Percentiles rank a stretch among this genome's conserved stretches.
Evolutionary conservation across 2,113 vertebrate genomes (phyloP).

Genomic region (Tychaedon coryphoeus): DNA sequence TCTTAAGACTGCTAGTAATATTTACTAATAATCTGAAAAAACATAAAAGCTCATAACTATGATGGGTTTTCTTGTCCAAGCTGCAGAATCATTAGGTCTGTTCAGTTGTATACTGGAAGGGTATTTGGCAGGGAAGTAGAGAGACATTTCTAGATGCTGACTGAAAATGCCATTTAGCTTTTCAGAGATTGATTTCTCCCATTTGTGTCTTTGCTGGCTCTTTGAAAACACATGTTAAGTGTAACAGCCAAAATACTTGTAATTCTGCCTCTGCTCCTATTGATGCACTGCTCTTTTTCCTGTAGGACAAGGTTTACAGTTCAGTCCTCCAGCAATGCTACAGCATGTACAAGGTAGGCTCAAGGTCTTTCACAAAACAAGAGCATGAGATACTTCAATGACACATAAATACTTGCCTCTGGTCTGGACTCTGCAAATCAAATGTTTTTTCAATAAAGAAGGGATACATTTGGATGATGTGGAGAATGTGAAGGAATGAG

Average conservation of each 20-base stretch:
- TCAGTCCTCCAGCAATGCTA: conserved; percentile 95
- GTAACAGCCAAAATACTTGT: not conserved
- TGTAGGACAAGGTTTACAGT: conserved; percentile 95
- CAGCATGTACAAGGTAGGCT: conserved; percentile 95
- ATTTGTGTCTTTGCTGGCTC: not conserved
- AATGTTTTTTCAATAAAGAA: not conserved
- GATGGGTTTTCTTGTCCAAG: not conserved
- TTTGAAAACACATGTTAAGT: not conserved
- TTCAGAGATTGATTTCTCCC: not conserved
- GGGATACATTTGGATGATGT: not conserved
- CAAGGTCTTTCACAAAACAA: not conserved
- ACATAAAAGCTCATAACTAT: not conserved
- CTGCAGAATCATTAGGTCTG: not conserved
- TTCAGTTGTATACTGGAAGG: not conserved
- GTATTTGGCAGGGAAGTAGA: not conserved
- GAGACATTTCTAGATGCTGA: not conserved
- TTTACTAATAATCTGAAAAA: not conserved
- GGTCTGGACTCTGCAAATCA: not conserved
- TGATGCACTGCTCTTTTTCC: not conserved
- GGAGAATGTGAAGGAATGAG: not conserved
- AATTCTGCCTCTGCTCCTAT: not conserved
- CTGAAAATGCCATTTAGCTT: not conserved
- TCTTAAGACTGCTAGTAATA: not conserved
- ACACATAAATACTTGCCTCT: not conserved
- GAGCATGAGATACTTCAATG: not conserved